Conservation (phyloP, 2,113 vertebrate species). For the Phasianus colchicus region DNA sequence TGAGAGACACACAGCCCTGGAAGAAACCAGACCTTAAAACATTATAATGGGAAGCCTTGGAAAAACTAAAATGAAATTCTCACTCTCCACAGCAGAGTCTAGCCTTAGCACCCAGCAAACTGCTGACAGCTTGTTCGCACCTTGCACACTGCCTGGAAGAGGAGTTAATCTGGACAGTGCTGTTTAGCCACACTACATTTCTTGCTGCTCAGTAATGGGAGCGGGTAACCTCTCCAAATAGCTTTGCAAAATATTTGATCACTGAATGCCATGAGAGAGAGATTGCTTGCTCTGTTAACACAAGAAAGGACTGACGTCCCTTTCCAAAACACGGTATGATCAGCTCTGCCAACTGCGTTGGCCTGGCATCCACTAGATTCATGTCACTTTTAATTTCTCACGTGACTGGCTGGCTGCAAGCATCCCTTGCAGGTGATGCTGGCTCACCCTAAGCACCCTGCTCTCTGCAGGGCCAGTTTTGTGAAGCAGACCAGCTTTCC, state of each 20-base stretch:
- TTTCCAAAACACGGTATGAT: background rate
- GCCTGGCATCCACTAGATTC: background rate
- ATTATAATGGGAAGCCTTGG: background rate
- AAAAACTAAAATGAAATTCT: background rate
- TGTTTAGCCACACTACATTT: background rate
- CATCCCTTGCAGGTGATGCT: background rate
- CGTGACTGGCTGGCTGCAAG: background rate
- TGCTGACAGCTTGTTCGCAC: background rate
- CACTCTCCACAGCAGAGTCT: background rate
- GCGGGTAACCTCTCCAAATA: background rate
- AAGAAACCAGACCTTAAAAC: background rate
- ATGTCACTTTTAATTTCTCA: slow-evolving; percentile 1
- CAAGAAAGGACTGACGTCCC: background rate
- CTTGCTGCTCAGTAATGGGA: background rate
- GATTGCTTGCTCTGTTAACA: background rate
- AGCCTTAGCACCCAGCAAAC: background rate
- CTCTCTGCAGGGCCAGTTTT: background rate
- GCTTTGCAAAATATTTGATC: background rate
- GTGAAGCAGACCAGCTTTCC: background rate
- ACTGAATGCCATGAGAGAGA: background rate
- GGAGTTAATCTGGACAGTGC: fast-evolving
- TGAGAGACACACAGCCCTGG: background rate
- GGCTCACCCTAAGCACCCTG: background rate
- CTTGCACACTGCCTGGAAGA: background rate
- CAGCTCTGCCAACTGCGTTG: background rate